These are phyloP conservation scores for Gephyroberyx darwinii DNA, from an alignment of 2,797 vertebrate species.

Conservation along the genomic window DNA sequence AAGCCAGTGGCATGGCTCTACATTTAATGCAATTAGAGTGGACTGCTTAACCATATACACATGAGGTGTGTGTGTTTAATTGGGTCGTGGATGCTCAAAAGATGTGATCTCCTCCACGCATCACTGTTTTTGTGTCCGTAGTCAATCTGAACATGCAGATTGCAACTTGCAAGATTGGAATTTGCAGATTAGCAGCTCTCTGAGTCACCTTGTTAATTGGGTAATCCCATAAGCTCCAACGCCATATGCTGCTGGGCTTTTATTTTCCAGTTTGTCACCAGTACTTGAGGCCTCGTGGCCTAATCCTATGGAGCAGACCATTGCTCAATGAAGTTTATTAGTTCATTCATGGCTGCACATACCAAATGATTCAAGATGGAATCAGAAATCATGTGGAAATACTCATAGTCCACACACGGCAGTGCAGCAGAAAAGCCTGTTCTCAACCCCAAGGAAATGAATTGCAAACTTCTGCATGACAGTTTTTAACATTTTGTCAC, in stretches of 20 bases:
- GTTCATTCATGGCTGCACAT: conserved; percentile 43
- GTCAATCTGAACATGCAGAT: conserved; percentile 58
- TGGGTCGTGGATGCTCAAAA: conserved; percentile 42
- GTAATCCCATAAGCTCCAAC: conserved; percentile 87
- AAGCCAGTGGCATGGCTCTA: background rate
- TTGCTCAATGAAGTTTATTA: conserved; percentile 29
- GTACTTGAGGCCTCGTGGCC: conserved; percentile 44
- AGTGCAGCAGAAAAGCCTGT: background rate
- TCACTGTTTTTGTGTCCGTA: conserved; percentile 37
- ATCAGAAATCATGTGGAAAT: conserved; percentile 41
- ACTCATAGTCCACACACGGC: background rate
- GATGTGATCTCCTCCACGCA: conserved; percentile 17
- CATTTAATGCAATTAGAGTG: conserved; percentile 54
- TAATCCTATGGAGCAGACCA: conserved; percentile 46
- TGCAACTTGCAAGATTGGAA: no score
- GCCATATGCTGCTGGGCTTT: conserved; percentile 86
- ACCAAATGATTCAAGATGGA: conserved; percentile 10
- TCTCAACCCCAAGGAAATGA: background rate
- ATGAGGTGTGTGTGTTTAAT: conserved; percentile 51
- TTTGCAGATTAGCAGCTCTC: conserved; percentile 75
- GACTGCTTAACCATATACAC: conserved; percentile 33
- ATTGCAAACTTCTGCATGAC: background rate
- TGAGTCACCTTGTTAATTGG: conserved; percentile 83
- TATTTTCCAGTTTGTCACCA: conserved; percentile 68
- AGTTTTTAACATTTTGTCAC: background rate